Base-by-base conservation (phyloP, 2,888 invertebrate species). In the Caenorhabditis sp. region DNA sequence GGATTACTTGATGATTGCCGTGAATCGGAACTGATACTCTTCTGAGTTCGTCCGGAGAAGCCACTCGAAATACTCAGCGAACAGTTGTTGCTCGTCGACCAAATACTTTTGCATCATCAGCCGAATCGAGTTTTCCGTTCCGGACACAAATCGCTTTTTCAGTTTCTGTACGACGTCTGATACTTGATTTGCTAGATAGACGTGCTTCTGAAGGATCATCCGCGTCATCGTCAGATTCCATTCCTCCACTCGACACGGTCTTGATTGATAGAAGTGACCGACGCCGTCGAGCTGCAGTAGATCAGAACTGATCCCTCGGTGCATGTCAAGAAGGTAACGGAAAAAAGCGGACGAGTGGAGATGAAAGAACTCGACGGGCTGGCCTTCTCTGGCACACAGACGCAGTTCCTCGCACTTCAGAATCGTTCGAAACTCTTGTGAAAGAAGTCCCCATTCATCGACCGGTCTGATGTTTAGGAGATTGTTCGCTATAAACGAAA, bases 221-320 rank as follows among this genome's bases (percentile, higher is more conserved):
- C 55, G 46, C 9, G 76, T 76, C 9, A 48, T 71, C 20, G 71
- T 61, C 24, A 76, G 37, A 43, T 59, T 76, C 76, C 70, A 71
- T 26, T 65, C 62, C 13, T 48, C 65, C 1, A 76, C 65, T 15
- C 61, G 63, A 32, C 70, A 71, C 7, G 65, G 65, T 15, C 20
- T 55, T 13, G 65, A 58, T 32, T 65, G 65, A 48, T 71, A 76
- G 13, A 71, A 70, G 32, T 71, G 53, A 2, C 27, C 27, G 15
- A 52, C 63, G 0, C 68, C 39, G 50, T 76, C 58, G 1, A 55
- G 9, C 32, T 76, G 76, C 17, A 76, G 61, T 3, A 71, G 13
- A 37, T 76, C 71, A 2, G 71, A 76, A 35, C 65, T 65, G n/a
- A 30, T 61, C 50, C 71, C 76, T 17, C 63, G 27, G 26, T 71